These are phyloP conservation scores for Cyanoramphus novaezelandiae DNA, from an alignment of 2,113 vertebrate genomes.

Conservation along the genomic window DNA sequence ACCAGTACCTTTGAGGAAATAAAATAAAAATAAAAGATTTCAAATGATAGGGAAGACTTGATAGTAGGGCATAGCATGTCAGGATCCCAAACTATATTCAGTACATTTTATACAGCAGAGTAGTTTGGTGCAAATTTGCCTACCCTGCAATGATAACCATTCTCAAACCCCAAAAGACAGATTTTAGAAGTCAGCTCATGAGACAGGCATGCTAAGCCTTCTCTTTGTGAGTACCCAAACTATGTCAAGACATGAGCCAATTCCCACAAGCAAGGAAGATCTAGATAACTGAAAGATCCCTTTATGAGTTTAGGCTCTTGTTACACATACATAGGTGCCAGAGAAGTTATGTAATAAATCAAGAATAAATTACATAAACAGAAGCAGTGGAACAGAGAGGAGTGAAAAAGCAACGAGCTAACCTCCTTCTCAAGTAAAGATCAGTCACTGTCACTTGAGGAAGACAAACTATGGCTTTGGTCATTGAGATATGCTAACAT, in stretches of 20 bases:
- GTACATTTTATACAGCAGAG: background rate
- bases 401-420: background rate
- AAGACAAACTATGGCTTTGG: background rate
- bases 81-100: background rate
- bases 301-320: background rate
- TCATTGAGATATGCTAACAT: background rate
- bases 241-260: background rate
- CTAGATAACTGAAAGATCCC: background rate
- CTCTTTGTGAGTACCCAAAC: background rate
- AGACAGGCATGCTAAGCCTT: background rate
- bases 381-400: background rate
- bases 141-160: background rate
- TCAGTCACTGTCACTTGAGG: background rate
- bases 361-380: conserved; percentile 17
- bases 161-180: background rate
- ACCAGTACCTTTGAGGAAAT: background rate
- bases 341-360: conserved; percentile 1
- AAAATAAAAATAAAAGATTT: background rate
- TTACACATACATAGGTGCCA: background rate
- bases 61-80: accelerated
- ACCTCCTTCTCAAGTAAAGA: background rate
- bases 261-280: background rate
- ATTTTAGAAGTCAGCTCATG: background rate
- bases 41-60: background rate
- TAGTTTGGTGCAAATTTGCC: background rate